Evolutionary conservation across 2,113 vertebrate species (phyloP).

Genomic region (Zosterops pallidus): DNA sequence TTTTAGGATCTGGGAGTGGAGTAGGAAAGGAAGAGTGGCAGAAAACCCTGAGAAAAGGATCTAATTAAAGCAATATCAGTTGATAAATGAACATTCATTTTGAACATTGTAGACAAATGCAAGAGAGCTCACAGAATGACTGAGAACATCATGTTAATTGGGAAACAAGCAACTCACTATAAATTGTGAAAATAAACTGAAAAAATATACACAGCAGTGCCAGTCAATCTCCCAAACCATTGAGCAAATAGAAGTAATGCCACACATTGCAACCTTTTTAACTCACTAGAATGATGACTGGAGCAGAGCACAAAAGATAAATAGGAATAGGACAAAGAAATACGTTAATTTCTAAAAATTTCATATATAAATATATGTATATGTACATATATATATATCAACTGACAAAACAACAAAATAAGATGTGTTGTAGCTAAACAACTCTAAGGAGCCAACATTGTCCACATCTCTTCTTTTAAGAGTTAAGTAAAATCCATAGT

Average conservation of each 20-base stretch:
- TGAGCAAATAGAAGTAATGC: background rate
- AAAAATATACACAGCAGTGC: background rate
- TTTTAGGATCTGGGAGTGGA: background rate
- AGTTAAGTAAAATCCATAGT: background rate
- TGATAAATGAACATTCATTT: background rate
- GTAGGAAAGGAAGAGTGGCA: background rate
- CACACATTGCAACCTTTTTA: background rate
- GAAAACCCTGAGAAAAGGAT: background rate
- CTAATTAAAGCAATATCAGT: background rate
- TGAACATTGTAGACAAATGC: background rate
- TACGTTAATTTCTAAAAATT: background rate
- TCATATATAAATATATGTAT: too few species aligned
- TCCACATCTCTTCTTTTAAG: background rate
- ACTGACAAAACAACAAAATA: background rate
- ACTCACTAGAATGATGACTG: background rate
- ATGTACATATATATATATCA: background rate
- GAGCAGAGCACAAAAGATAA: background rate
- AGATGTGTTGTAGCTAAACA: background rate
- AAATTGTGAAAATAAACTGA: background rate
- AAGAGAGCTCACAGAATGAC: background rate
- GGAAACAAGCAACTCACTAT: background rate
- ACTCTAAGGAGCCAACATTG: background rate
- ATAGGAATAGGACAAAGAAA: background rate
- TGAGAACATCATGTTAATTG: background rate
- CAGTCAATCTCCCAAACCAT: background rate